Evolutionary conservation across 2,797 vertebrate species (phyloP).

Genomic region (Euthynnus affinis): DNA sequence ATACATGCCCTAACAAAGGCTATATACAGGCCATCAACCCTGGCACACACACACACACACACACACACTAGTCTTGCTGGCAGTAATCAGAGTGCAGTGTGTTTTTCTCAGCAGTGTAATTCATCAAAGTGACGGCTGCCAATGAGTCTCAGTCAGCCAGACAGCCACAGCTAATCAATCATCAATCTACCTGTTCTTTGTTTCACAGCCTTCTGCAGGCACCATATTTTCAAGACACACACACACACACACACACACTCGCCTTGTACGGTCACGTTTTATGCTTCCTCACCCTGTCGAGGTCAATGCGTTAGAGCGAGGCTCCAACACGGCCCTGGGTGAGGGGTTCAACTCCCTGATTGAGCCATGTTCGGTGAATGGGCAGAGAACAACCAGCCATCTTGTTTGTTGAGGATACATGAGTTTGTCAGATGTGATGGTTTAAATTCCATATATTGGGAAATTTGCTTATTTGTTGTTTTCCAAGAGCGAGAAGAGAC

Average conservation of each 20-base stretch:
- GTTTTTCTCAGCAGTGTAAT: slow-evolving; percentile 76
- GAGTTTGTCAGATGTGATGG: not conserved
- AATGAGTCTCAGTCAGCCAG: slow-evolving; percentile 78
- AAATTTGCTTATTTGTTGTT: too few relatives aligned
- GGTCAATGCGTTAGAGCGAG: slow-evolving; percentile 24
- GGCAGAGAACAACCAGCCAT: not conserved
- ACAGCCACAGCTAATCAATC: slow-evolving; percentile 78
- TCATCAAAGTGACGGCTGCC: slow-evolving; percentile 83
- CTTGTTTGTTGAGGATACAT: not conserved
- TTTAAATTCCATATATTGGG: not conserved
- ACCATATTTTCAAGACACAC: slow-evolving; percentile 23
- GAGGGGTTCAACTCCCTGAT: slow-evolving; percentile 8
- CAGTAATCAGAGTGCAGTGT: slow-evolving; percentile 79
- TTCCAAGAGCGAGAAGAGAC: not conserved
- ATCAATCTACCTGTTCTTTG: slow-evolving; percentile 76
- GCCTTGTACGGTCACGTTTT: not conserved
- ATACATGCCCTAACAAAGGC: not conserved
- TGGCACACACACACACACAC: slow-evolving; percentile 13
- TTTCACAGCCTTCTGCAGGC: slow-evolving; percentile 51
- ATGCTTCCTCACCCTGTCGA: not conserved
- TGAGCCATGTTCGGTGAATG: not conserved
- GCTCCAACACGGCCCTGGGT: not conserved
- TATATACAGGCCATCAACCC: not conserved
- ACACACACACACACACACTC: slow-evolving; percentile 28
- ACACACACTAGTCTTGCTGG: slow-evolving; percentile 44